Evolutionary conservation across 30 jellyfish, hydroid and myxozoan species (phyloP).

Genomic region (Cassiopea andromeda): DNA sequence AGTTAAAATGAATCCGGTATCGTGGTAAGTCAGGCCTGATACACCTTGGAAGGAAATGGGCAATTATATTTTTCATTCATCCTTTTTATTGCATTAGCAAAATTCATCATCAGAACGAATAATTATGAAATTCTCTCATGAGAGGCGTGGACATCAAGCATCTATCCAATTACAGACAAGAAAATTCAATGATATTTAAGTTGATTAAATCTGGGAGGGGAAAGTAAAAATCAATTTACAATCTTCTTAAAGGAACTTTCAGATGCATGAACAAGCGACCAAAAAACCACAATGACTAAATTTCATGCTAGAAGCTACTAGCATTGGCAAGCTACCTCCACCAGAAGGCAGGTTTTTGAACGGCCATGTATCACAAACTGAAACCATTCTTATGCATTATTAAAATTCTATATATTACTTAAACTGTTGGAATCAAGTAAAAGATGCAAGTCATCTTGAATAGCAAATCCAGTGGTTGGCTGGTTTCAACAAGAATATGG

Average conservation of each 20-base stretch:
- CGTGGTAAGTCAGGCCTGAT: too few species aligned
- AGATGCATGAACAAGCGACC: background rate
- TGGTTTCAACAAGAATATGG: slow-evolving; percentile 1
- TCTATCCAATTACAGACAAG: background rate
- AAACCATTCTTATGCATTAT: background rate
- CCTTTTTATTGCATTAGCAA: too few species aligned
- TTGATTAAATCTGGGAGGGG: background rate
- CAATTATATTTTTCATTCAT: too few species aligned
- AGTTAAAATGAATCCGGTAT: too few species aligned
- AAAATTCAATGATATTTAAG: background rate
- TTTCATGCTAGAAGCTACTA: background rate
- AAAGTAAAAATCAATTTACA: background rate
- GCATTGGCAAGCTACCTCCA: background rate
- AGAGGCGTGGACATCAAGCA: too few species aligned
- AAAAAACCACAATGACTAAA: background rate
- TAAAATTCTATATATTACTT: background rate
- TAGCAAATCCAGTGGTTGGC: background rate
- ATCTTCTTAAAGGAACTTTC: background rate
- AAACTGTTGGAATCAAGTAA: slow-evolving; percentile 2
- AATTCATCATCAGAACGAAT: too few species aligned
- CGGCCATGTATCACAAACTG: background rate
- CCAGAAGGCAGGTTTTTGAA: background rate
- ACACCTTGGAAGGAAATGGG: too few species aligned
- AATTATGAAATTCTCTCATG: too few species aligned
- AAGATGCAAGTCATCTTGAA: background rate